Base-by-base conservation (phyloP, 2,797 vertebrate genomes). In the Spinus olivaceus region DNA sequence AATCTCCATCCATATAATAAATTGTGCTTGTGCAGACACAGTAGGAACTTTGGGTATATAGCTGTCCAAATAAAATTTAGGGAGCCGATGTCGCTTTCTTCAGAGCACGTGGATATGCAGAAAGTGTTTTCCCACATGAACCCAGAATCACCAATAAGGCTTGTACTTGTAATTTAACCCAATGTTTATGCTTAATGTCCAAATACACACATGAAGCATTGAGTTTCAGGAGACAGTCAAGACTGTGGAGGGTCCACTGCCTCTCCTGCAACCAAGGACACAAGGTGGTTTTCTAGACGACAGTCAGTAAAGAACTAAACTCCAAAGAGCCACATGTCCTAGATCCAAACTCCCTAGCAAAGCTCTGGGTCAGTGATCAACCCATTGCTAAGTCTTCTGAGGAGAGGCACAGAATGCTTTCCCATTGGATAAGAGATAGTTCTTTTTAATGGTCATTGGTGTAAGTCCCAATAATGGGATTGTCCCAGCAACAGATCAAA, bases 101-200 rank as follows among this genome's bases (percentile, higher is more conserved):
- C 49, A 42, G 41, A 12, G 6, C 10, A 56, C 0, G 0, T 30
- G 27, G 21, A 30, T 66, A 15, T 18, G 35, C 11, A 19, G 19
- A 72, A 69, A 44, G 8, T 27, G 7, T 72, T 92, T 61, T 74
- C 50, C 7, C 22, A 20, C 6, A 6, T 10, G 19, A 60, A 33
- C 4, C 51, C 17, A 67, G 51, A 82, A 60, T 53, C 23, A n/a
- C 13, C 25, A 33, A 14, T 39, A 35, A 46, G 47, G 10, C 6
- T 78, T 33, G 2, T 16, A 9, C 8, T 92, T 24, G 25, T 35
- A 57, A 32, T 78, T 64, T 63, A 72, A 76, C 41, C 23, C 15
- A 44, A 23, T 3, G 5, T 14, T 76, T 64, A 13, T 32, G 46
- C 6, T 57, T 57, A 22, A 4, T 74, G 57, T 39, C 33, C 25